Evolutionary conservation across 2,113 vertebrate genomes (phyloP).

Genomic region (Ailuropoda melanoleuca): DNA sequence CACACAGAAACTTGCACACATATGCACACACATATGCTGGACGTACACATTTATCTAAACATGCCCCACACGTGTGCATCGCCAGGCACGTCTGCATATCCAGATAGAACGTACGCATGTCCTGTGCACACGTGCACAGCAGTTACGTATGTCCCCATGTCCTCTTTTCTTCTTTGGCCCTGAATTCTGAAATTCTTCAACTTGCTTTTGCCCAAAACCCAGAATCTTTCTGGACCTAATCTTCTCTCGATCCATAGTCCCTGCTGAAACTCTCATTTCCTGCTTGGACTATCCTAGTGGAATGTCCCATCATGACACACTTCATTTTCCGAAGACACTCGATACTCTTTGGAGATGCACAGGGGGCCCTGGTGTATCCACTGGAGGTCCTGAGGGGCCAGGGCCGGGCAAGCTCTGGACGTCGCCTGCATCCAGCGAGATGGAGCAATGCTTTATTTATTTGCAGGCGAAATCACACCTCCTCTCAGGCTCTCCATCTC

Average conservation of each 20-base stretch:
- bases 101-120: not conserved
- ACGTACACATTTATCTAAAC: not conserved
- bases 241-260: not conserved
- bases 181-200: not conserved
- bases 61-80: not conserved
- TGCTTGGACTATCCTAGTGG: not conserved
- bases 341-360: not conserved
- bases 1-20: not conserved
- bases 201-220: not conserved
- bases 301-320: not conserved
- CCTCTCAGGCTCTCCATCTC: not conserved
- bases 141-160: rapidly evolving
- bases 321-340: not conserved
- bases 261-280: slow-evolving; percentile 21
- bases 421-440: not conserved
- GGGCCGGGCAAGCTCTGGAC: no score
- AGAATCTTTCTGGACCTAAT: not conserved
- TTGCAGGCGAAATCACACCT: not conserved
- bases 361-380: rapidly evolving
- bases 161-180: not conserved
- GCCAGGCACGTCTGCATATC: not conserved
- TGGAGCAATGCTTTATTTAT: not conserved
- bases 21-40: not conserved
- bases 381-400: not conserved
- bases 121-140: not conserved